Evolutionary conservation across 2,888 invertebrate species (phyloP).

Genomic region (Ecliptopera silaceata): DNA sequence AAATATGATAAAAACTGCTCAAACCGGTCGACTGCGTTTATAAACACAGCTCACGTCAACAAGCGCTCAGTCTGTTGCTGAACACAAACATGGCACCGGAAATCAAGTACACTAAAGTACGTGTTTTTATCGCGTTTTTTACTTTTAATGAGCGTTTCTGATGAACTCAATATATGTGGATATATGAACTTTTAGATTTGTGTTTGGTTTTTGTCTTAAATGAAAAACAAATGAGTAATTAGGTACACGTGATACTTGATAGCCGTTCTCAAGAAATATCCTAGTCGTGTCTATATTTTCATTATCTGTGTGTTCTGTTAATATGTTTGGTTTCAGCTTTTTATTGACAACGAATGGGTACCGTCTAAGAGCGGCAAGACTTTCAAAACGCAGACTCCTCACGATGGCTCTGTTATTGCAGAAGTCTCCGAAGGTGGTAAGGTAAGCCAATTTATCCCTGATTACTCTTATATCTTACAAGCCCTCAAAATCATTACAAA

Average conservation of each 20-base stretch:
- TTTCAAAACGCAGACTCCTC: slow-evolving; percentile 90
- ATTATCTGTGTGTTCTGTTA: not conserved
- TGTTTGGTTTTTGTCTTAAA: no score
- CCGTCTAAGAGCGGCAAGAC: slow-evolving; percentile 91
- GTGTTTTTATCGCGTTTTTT: not conserved
- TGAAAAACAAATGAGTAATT: no score
- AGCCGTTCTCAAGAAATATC: no score
- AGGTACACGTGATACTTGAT: no score
- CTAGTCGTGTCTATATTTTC: no score
- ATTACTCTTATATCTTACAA: no score
- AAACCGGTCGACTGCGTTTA: not conserved
- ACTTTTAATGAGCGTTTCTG: no score
- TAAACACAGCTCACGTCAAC: not conserved
- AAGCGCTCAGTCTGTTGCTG: slow-evolving; percentile 1
- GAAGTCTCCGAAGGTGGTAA: slow-evolving; percentile 92
- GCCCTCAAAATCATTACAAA: no score
- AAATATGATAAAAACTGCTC: not conserved
- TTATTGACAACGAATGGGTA: slow-evolving; percentile 77
- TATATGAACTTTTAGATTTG: no score
- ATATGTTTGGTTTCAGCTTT: slow-evolving; percentile 46
- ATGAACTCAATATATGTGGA: no score
- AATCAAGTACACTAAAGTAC: slow-evolving; percentile 23
- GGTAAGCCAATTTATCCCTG: slow-evolving; percentile 73
- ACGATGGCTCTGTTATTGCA: slow-evolving; percentile 87
- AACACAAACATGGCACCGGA: slow-evolving; percentile 15